Conservation (phyloP, 2,113 vertebrate genomes). For the Xenotilapia flavipinnis region DNA sequence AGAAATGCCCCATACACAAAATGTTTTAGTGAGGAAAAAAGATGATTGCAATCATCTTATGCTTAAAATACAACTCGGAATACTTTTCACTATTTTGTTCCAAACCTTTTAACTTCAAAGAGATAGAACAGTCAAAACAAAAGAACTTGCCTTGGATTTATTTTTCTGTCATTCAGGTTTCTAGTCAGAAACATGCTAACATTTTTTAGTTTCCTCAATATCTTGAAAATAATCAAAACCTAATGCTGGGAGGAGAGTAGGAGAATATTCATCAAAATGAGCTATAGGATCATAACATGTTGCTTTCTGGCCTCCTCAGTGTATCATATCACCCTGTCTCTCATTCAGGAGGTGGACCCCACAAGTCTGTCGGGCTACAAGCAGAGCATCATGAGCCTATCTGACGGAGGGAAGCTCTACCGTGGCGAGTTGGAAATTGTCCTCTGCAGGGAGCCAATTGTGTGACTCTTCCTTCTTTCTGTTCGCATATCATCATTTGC, state of each 20-base stretch:
- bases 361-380: conserved; percentile 85
- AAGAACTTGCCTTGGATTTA: neutral
- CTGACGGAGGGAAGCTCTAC: conserved; percentile 90
- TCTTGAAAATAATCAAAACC: neutral
- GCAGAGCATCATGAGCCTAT: conserved; percentile 92
- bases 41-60: neutral
- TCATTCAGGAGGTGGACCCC: conserved; percentile 80
- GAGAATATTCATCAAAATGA: neutral
- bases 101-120: neutral
- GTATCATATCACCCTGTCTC: neutral
- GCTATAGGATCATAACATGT: neutral
- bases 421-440: conserved; percentile 92
- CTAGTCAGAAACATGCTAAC: neutral
- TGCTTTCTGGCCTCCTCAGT: neutral
- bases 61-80: neutral
- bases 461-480: conserved; percentile 66
- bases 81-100: neutral
- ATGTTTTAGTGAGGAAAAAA: neutral
- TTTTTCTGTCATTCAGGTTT: neutral
- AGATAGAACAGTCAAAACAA: neutral
- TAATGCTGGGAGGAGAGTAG: neutral
- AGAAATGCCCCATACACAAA: neutral
- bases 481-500: conserved; percentile 23
- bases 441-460: conserved; percentile 84
- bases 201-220: neutral